Evolutionary conservation across 2,888 invertebrate genomes (phyloP).

Genomic region (Eudasyphora cyanicolor): DNA sequence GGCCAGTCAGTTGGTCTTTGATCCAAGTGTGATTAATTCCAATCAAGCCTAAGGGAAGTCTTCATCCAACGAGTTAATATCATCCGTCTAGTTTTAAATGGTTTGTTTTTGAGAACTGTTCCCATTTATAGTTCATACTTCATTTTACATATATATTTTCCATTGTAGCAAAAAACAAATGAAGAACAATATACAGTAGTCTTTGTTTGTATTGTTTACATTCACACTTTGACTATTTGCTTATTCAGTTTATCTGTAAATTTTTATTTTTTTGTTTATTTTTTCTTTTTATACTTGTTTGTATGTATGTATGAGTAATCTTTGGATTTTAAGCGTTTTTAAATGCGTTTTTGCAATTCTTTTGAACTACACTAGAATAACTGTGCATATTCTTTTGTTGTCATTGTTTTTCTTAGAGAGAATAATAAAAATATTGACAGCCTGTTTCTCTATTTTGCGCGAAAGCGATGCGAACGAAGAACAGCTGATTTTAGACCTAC

Average conservation of each 20-base stretch:
- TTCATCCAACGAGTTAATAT: not conserved
- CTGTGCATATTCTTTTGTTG: not conserved
- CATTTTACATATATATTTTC: not conserved
- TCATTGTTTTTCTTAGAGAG: not conserved
- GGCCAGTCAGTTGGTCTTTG: not conserved
- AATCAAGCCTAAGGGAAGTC: not conserved
- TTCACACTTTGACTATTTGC: not conserved
- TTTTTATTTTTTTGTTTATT: not conserved
- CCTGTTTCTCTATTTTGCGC: too few species aligned
- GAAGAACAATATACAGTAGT: too few species aligned
- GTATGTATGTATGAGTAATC: slow-evolving; percentile 9
- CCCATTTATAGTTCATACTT: not conserved
- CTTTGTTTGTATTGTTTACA: slow-evolving; percentile 7
- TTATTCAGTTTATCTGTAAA: not conserved
- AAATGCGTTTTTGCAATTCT: not conserved
- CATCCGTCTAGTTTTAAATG: not conserved
- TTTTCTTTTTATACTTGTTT: not conserved
- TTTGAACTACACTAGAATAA: not conserved
- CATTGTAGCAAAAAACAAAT: too few species aligned
- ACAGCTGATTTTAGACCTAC: too few species aligned
- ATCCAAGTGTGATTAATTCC: not conserved
- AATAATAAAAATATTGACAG: slow-evolving; percentile 1
- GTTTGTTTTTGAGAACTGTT: not conserved
- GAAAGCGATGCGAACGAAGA: too few species aligned
- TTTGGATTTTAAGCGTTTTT: slow-evolving; percentile 7